Conservation (phyloP, 2,888 invertebrate species). For the Drosophila cognata region DNA sequence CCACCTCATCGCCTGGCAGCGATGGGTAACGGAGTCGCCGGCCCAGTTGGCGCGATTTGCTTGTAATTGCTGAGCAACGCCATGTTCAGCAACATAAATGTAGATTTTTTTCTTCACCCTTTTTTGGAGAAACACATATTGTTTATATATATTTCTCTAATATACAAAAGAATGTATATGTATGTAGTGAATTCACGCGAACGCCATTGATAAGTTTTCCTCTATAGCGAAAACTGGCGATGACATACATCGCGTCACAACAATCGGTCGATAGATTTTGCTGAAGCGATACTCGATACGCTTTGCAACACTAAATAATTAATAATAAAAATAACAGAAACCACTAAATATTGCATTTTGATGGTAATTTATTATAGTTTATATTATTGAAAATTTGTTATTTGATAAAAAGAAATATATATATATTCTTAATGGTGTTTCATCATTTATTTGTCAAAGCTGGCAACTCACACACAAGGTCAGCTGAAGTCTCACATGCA, state of each 20-base stretch:
- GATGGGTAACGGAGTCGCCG: conserved; percentile 71
- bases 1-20: conserved; percentile 67
- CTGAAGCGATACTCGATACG: neutral
- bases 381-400: neutral
- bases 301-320: conserved; percentile 30
- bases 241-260: conserved; percentile 50
- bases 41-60: conserved; percentile 89
- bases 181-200: conserved; percentile 56
- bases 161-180: conserved; percentile 50
- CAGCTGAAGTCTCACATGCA: neutral
- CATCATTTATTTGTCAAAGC: neutral
- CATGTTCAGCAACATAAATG: conserved; percentile 86
- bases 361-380: neutral
- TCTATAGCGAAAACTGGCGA: conserved; percentile 59
- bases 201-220: conserved; percentile 73
- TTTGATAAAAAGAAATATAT: neutral
- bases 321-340: neutral
- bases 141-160: conserved; percentile 22
- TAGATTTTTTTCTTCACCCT: conserved; percentile 11
- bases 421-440: neutral
- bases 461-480: neutral
- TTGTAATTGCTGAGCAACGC: conserved; percentile 93
- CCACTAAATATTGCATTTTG: neutral
- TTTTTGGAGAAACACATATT: conserved; percentile 23
- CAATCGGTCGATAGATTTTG: conserved; percentile 34